Evolutionary conservation across 2,113 vertebrate species (phyloP), one percentile per base, ranked within the genome.

Genomic region (Rhodinocichla rosea): DNA sequence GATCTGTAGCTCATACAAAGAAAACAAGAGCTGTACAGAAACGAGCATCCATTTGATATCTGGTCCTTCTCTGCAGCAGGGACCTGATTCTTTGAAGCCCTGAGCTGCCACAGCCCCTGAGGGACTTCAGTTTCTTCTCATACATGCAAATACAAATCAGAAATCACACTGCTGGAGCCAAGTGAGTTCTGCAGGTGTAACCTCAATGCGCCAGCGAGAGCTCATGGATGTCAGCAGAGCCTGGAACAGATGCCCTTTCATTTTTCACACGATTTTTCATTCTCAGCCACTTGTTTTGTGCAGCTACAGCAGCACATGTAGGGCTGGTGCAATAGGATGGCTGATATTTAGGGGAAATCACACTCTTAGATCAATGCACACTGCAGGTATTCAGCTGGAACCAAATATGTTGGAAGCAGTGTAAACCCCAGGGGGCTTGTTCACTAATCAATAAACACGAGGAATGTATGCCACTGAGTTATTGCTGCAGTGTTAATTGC

Each of bases 301-400:
- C 83, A 92, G 95, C 59, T 70, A 82, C 63, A 45, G 40, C 64
- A 94, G 84, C 76, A 59, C 53, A 23, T 3, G 37, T 3, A 60
- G 55, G 71, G 93, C 90, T 81, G 92, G 89, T 83, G 93, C 89
- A 73, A 86, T 57, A 78, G 96, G 92, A 76, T 57, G 87, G 81
- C 77, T 96, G 96, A 89, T 96, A 92, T 88, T 96, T 95, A 96
- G 94, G 83, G 92, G 95, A 80, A 95, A 96, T 94, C 95, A 84
- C 92, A 96, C 4, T 0, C 94, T 96, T 89, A 94, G 95, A 97
- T 97, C 96, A 97, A 96, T 97, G 95, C 88, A 91, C 90, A 32
- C 91, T 94, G 96, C 95, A 97, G 97, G 96, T 97, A 97, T 96
- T 97, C 97, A 97, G 85, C 96, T 95, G 95, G 95, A 97, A 97